Evolutionary conservation across 2,888 invertebrate species (phyloP), one percentile per base, ranked within the genome.

Genomic region (Strigamia maritima): DNA sequence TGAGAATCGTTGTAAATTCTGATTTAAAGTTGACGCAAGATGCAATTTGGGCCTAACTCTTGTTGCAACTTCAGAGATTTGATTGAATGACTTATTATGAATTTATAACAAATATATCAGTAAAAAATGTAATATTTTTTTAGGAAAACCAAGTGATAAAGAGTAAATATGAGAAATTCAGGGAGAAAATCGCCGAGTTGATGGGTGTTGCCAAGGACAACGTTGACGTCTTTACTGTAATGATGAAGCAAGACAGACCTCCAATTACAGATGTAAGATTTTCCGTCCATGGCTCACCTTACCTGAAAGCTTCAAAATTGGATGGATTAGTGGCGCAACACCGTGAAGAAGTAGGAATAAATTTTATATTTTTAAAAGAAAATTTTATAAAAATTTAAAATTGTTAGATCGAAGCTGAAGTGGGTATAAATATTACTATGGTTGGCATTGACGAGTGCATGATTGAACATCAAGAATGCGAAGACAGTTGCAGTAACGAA

Each of bases 341-440:
- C 85, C 90, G 96, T 80, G 94, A 95, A 87, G 94, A 95, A 86
- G 89, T 90, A 31, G 6, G 19, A 24, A 28, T 31, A 0, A n/a
- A 40, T 16, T 75, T 19, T n/a, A 12, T 38, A 38, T 28, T 31
- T 10, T 70, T 80, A 74, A 16, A 6, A 35, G 2, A n/a, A n/a
- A n/a, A 77, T 75, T 8, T 65, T 14, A 78, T 35, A 12, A 54
- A 77, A 24, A n/a, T n/a, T n/a, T n/a, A n/a, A n/a, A n/a, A n/a
- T n/a, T n/a, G n/a, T 49, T 83, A 90, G 90, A 96, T 97, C 84
- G 96, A 97, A 87, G 90, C 92, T 83, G 92, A 93, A 81, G 94
- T 97, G n/a, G 97, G 96, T 70, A 94, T 97, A 81, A 95, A 95
- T 85, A 95, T 98, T 80, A 95, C 95, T 16, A 97, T 97, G 97